These are phyloP conservation scores for Boulengeromyrus knoepffleri DNA, from an alignment of 2,113 vertebrate genomes.

Conservation along the genomic window DNA sequence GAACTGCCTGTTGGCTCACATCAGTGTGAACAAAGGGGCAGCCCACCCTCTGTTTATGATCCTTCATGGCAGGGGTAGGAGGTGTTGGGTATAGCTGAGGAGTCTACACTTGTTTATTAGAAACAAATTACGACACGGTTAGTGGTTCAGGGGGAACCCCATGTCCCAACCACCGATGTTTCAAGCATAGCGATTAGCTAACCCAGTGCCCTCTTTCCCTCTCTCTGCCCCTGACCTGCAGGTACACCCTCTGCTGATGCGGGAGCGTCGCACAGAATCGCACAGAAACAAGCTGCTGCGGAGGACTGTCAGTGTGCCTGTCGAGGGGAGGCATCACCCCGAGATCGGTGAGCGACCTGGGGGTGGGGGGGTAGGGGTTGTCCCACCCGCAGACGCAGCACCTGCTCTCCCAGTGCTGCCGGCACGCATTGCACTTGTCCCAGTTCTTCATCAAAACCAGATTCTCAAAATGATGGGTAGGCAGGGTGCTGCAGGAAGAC, in stretches of 20 bases:
- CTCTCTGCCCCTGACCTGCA: conserved; percentile 22
- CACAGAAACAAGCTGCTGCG: conserved; percentile 66
- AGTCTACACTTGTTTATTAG: not conserved
- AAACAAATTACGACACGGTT: not conserved
- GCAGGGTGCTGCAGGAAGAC: not conserved
- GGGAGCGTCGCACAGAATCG: conserved; percentile 63
- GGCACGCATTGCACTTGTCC: not conserved
- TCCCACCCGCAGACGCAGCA: not conserved
- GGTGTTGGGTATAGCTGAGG: not conserved
- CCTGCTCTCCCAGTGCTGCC: not conserved
- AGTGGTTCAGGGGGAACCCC: not conserved
- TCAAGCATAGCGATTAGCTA: not conserved
- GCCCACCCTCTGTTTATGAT: not conserved
- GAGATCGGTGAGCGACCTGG: conserved; percentile 23
- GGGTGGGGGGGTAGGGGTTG: not conserved
- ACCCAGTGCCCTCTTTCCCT: not conserved
- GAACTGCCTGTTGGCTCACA: not conserved
- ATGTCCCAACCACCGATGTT: not conserved
- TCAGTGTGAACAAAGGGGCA: no score
- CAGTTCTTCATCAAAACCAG: not conserved
- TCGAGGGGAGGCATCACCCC: conserved; percentile 57
- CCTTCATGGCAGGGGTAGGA: not conserved
- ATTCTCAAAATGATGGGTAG: not conserved
- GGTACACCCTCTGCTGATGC: conserved; percentile 69
- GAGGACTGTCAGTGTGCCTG: conserved; percentile 71